These are phyloP conservation scores for Apotomis capreana DNA, from an alignment of 2,888 invertebrate species.

Conservation along the genomic window DNA sequence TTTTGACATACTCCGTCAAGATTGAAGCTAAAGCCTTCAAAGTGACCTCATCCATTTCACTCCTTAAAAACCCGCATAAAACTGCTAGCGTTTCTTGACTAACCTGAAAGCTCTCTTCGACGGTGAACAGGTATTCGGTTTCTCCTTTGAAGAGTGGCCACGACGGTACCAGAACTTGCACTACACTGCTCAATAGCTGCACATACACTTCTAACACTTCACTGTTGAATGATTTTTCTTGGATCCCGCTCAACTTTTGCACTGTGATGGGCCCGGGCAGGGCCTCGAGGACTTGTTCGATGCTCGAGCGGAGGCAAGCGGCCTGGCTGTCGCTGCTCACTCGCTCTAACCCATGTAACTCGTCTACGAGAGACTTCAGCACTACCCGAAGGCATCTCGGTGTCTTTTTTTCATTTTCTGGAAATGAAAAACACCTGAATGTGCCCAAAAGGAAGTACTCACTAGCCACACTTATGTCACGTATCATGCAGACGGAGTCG, in stretches of 20 bases:
- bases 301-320: constrained; percentile 49
- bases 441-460: constrained; percentile 71
- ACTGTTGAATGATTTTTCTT: constrained; percentile 57
- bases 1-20: constrained; percentile 77
- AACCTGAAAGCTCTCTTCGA: constrained; percentile 80
- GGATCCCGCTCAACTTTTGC: constrained; percentile 85
- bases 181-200: constrained; percentile 75
- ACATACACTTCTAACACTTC: constrained; percentile 77
- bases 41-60: constrained; percentile 58
- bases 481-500: constrained; percentile 49
- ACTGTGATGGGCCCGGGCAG: constrained; percentile 86
- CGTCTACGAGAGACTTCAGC: constrained; percentile 60
- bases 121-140: constrained; percentile 73
- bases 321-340: constrained; percentile 66
- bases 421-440: constrained; percentile 75
- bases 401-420: constrained; percentile 54
- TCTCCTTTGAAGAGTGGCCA: constrained; percentile 83
- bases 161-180: constrained; percentile 77
- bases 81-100: constrained; percentile 76
- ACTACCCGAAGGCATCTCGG: constrained; percentile 51
- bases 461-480: constrained; percentile 41
- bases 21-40: constrained; percentile 69
- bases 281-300: constrained; percentile 48
- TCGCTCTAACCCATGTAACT: constrained; percentile 56
- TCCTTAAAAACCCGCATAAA: constrained; percentile 77